Percentiles rank a stretch among this genome's conserved stretches.
Evolutionary conservation across 2,113 vertebrate species (phyloP).

Genomic region (Phocoena sinus): DNA sequence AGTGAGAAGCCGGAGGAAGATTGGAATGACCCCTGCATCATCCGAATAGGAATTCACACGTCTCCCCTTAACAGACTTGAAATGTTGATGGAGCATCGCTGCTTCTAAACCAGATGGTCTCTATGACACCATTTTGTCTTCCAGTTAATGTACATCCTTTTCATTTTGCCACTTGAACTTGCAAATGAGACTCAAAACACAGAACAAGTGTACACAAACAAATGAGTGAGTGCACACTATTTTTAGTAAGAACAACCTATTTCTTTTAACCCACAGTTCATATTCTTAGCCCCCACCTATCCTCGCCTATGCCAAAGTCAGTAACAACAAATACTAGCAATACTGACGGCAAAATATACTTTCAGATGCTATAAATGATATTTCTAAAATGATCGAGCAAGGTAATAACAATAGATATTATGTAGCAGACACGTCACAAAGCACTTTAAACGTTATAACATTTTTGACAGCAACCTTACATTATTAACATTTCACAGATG

Average conservation of each 20-base stretch:
- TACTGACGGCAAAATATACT: background rate
- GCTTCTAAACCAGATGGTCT: background rate
- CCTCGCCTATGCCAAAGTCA: background rate
- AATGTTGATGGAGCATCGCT: accelerated
- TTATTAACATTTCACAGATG: background rate
- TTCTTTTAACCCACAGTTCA: background rate
- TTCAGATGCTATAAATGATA: background rate
- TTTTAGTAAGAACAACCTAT: background rate
- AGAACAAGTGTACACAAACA: background rate
- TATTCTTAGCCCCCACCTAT: background rate
- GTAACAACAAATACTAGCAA: background rate
- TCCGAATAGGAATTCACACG: background rate
- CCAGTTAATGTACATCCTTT: background rate
- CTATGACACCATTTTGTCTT: background rate
- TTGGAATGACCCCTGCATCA: background rate
- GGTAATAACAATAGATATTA: background rate
- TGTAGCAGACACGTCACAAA: background rate
- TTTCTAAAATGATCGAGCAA: background rate
- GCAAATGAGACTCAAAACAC: background rate
- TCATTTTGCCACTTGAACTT: background rate
- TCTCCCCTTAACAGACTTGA: background rate
- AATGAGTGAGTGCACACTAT: background rate
- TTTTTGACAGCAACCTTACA: background rate
- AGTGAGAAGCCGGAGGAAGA: background rate
- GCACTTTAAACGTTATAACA: background rate